Percentiles rank a stretch among this genome's conserved stretches.
These are phyloP conservation scores for Phalanger gymnotis DNA, from an alignment of 2,797 vertebrate species.

Conservation along the genomic window DNA sequence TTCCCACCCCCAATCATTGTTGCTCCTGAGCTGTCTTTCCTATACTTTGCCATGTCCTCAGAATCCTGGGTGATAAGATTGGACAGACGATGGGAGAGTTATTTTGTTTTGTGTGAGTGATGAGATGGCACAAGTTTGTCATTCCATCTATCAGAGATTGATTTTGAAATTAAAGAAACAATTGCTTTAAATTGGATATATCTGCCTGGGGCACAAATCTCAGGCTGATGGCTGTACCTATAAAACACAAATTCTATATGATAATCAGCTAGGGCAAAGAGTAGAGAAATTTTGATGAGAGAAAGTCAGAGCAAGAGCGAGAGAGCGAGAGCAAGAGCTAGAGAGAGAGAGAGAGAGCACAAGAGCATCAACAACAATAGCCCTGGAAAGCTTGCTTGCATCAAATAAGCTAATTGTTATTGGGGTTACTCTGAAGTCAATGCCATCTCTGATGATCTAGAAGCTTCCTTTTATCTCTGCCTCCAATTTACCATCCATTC, in stretches of 20 bases:
- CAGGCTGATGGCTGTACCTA: constrained; percentile 24
- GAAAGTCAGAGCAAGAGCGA: neutral
- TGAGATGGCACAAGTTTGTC: constrained; percentile 33
- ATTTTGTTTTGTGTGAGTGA: constrained; percentile 54
- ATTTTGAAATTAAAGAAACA: constrained; percentile 61
- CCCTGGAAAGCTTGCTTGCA: neutral
- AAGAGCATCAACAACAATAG: neutral
- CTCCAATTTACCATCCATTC: neutral
- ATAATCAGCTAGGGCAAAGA: neutral
- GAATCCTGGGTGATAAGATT: constrained; percentile 50
- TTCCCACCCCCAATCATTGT: neutral
- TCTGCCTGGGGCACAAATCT: constrained; percentile 46
- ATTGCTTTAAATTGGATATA: constrained; percentile 27
- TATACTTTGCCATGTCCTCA: constrained; percentile 51
- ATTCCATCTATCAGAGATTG: constrained; percentile 59
- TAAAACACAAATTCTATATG: constrained; percentile 27
- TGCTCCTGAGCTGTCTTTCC: neutral
- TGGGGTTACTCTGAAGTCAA: constrained; percentile 8
- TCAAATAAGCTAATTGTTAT: constrained; percentile 33
- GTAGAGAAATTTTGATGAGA: constrained; percentile 9
- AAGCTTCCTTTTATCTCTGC: neutral
- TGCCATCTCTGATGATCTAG: neutral
- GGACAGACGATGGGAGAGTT: constrained; percentile 26
- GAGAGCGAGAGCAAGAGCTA: neutral
- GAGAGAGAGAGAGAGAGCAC: no score